Evolutionary conservation across 2,113 vertebrate genomes (phyloP).

Genomic region (Alethe castanea): DNA sequence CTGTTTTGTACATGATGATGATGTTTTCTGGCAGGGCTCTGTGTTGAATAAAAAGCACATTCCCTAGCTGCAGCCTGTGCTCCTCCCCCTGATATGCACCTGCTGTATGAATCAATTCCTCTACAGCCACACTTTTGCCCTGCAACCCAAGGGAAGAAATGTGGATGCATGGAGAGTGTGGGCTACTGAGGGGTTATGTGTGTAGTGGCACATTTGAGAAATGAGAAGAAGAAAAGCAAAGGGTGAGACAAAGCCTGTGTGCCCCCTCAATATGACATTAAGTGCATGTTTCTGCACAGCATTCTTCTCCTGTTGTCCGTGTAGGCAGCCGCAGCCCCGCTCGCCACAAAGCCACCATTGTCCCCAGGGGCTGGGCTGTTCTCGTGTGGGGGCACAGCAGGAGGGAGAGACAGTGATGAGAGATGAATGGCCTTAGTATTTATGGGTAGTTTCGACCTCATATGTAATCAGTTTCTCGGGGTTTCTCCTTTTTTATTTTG

Average conservation of each 20-base stretch:
- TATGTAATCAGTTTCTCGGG: background rate
- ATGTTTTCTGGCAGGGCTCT: background rate
- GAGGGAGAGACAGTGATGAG: background rate
- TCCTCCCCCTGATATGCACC: background rate
- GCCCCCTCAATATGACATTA: background rate
- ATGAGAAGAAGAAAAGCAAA: background rate
- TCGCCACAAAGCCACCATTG: constrained; percentile 45
- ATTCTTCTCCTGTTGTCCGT: constrained; percentile 7
- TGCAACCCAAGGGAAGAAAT: background rate
- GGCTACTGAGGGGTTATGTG: background rate
- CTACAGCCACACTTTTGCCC: background rate
- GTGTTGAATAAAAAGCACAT: background rate
- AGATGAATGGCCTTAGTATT: constrained; percentile 46
- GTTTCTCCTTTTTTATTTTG: background rate
- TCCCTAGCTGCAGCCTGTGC: background rate
- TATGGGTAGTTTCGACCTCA: background rate
- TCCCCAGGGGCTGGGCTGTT: background rate
- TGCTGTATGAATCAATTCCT: background rate
- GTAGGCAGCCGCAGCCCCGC: background rate
- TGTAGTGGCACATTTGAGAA: background rate
- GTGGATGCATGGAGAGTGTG: background rate
- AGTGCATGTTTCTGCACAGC: background rate
- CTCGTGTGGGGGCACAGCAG: background rate
- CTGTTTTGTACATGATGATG: background rate
- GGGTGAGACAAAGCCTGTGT: constrained; percentile 7